Base-by-base conservation (phyloP, 2,888 invertebrate species). In the Lycophotia porphyrea region DNA sequence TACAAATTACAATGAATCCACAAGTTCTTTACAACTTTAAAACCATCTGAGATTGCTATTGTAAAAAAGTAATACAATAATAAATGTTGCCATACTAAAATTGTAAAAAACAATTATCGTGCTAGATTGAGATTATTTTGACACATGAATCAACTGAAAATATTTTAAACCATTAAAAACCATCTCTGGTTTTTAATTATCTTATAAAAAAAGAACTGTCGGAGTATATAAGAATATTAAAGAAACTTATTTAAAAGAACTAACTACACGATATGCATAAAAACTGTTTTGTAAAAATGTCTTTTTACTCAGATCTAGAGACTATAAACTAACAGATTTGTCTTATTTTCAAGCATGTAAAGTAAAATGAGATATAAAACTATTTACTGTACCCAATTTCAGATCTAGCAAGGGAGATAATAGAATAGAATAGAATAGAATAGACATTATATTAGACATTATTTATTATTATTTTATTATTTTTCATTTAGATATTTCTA, bases 221-320 rank as follows among this genome's bases (percentile, higher is more conserved):
- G 24, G 71, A 81, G 78, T 78, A 76, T 81, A 76, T 58, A 2
- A 66, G n/a, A 21, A 76, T 13, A 39, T 47, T 82, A 66, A 68
- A 80, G 18, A 72, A 80, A 76, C 80, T 63, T 69, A 78, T 1
- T 1, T n/a, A 52, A 79, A 68, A 76, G 34, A 86, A 78, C 68
- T 83, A 82, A 75, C 78, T 86, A 87, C n/a, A 73, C 88, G 88
- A 88, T 88, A 88, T 88, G 88, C 87, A 86, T 88, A 60, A 85
- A 84, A 83, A 86, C 49, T 68, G 71, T 75, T 64, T 65, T 66
- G 61, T 78, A 70, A 74, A 79, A 71, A 71, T 78, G 79, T 80
- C 11, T 87, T 80, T 84, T 80, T 44, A 34, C 21, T 69, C 71
- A 83, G 64, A 84, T 73, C 61, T 13, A n/a, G 15, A 61, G 36